These are phyloP conservation scores for Lacanobia wlatinum DNA, from an alignment of 2,888 invertebrate genomes.

Conservation along the genomic window DNA sequence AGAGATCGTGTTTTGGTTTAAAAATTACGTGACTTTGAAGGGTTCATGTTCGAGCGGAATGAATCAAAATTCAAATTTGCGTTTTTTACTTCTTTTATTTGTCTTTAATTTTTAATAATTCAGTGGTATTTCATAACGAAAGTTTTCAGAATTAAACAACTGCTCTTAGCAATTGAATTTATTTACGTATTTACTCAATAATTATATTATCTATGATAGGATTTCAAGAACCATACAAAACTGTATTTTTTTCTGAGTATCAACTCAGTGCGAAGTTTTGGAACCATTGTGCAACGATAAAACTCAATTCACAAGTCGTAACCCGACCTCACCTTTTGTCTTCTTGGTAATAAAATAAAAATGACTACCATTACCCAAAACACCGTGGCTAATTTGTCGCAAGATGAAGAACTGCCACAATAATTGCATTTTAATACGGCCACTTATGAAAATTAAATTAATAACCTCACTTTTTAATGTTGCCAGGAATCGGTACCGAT, in stretches of 20 bases:
- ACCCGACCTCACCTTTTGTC: constrained; percentile 25
- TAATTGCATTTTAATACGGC: constrained; percentile 63
- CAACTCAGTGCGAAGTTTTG: not conserved
- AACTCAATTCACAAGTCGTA: not conserved
- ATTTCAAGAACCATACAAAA: not conserved
- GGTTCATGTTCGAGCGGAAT: not conserved
- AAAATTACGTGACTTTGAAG: constrained; percentile 4
- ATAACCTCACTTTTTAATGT: constrained; percentile 52
- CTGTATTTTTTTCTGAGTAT: not conserved
- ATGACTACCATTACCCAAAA: constrained; percentile 44
- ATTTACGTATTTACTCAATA: not conserved
- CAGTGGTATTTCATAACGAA: too few species aligned
- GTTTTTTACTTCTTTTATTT: not conserved
- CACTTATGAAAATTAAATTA: constrained; percentile 63
- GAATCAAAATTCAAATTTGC: constrained; percentile 10
- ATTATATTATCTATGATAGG: not conserved
- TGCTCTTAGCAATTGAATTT: not conserved
- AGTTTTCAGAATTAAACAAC: too few species aligned
- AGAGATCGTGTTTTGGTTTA: constrained; percentile 18
- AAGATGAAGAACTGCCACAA: constrained; percentile 34
- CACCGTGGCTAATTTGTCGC: constrained; percentile 52
- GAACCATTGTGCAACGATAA: not conserved
- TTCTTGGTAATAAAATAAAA: constrained; percentile 39
- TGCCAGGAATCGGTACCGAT: constrained; percentile 36
- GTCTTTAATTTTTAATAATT: too few species aligned